These are phyloP conservation scores for Saiga tatarica DNA, from an alignment of 2,113 vertebrate genomes.

Conservation along the genomic window DNA sequence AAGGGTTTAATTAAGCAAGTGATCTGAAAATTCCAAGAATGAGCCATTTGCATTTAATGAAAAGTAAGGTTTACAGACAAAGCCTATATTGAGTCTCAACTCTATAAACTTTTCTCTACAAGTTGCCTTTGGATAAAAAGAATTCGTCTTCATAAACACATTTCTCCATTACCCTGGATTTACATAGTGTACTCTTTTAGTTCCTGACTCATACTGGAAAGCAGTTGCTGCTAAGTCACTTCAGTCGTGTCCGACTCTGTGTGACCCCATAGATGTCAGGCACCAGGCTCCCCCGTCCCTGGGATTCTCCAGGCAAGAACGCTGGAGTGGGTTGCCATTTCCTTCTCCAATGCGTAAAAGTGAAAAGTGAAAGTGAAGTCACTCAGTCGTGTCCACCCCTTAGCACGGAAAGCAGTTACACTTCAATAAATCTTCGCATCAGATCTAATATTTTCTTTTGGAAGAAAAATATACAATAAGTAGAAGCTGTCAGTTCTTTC, in stretches of 20 bases:
- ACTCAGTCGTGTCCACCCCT: too few species aligned
- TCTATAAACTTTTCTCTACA: not conserved
- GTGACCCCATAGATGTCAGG: too few species aligned
- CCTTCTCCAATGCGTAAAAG: too few species aligned
- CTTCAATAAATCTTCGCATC: not conserved
- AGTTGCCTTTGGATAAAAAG: not conserved
- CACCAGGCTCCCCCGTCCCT: too few species aligned
- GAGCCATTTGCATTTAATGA: not conserved
- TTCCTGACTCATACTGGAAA: not conserved
- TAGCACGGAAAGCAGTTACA: not conserved
- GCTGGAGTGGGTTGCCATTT: too few species aligned
- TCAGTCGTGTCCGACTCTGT: too few species aligned
- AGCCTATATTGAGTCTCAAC: not conserved
- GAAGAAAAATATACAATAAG: slow-evolving; percentile 17
- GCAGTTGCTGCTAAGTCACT: not conserved
- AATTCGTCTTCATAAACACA: not conserved
- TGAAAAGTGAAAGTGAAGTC: too few species aligned
- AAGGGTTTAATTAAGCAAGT: not conserved
- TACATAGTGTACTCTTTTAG: not conserved
- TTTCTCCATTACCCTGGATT: slow-evolving; percentile 15
- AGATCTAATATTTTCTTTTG: not conserved
- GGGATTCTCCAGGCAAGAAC: too few species aligned
- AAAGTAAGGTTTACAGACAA: not conserved
- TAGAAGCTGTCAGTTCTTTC: not conserved
- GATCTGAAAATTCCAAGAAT: not conserved